phyloP scores from a whole-genome alignment of 2,113 vertebrate species.

The Formicarius rufipectus region DNA sequence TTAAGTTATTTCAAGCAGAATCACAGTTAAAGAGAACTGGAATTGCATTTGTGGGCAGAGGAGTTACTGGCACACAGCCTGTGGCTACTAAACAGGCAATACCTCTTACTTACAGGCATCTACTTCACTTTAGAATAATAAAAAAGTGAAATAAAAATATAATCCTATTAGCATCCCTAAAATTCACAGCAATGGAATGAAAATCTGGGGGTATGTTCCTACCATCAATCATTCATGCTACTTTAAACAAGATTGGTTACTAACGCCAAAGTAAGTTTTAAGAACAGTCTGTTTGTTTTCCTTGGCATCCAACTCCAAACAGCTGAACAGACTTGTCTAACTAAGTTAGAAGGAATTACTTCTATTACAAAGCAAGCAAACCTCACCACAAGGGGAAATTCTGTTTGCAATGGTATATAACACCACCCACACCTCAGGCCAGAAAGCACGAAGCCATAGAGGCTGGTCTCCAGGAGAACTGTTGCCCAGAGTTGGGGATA shows the following conservation, averaged over 20 bases:
- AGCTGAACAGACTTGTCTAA: slow-evolving; percentile 65
- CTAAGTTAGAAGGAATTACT: slow-evolving; percentile 38
- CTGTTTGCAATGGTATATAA: slow-evolving; percentile 6
- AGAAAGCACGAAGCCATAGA: not conserved
- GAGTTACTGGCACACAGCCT: not conserved
- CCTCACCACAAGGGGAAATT: not conserved
- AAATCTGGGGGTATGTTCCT: slow-evolving; percentile 23
- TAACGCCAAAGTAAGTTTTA: slow-evolving; percentile 1
- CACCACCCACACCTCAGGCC: not conserved
- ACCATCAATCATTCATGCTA: slow-evolving; percentile 33
- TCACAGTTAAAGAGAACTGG: not conserved
- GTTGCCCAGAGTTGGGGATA: rapidly evolving
- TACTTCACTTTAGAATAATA: not conserved
- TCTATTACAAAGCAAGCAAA: slow-evolving; percentile 4
- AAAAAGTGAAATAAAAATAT: not conserved
- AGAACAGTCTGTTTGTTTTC: slow-evolving; percentile 70
- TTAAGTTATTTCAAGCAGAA: not conserved
- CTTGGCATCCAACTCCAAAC: slow-evolving; percentile 64
- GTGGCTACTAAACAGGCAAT: not conserved
- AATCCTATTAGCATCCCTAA: not conserved
- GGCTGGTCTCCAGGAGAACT: not conserved
- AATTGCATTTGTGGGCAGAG: not conserved
- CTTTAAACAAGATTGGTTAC: slow-evolving; percentile 48
- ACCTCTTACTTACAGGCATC: not conserved
- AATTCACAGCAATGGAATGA: slow-evolving; percentile 2